Percentiles rank a stretch among this genome's conserved stretches.
phyloP scores from a whole-genome alignment of 2,113 vertebrate genomes.

The Sander vitreus region DNA sequence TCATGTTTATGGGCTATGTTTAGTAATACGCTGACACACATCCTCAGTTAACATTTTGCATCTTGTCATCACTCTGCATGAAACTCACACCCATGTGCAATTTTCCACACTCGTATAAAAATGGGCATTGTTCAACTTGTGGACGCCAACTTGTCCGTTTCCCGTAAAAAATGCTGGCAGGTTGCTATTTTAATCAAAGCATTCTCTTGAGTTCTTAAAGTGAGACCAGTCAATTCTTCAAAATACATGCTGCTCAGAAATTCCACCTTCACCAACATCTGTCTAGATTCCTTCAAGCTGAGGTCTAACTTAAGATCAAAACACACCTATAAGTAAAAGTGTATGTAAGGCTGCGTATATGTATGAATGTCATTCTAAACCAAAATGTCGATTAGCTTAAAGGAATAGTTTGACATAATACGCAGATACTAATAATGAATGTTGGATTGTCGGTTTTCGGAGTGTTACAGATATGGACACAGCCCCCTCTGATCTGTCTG shows the following conservation, averaged over 20 bases:
- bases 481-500: background rate
- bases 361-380: background rate
- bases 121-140: background rate
- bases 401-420: background rate
- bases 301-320: background rate
- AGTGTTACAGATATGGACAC: background rate
- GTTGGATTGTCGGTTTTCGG: background rate
- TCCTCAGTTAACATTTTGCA: constrained; percentile 13
- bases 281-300: background rate
- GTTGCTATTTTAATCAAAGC: constrained; percentile 24
- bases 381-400: background rate
- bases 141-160: constrained; percentile 12
- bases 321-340: background rate
- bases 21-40: constrained; percentile 34
- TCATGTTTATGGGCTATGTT: constrained; percentile 29
- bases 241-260: constrained; percentile 21
- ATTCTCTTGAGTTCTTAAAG: constrained; percentile 4
- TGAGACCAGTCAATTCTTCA: constrained; percentile 3
- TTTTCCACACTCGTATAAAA: constrained; percentile 24
- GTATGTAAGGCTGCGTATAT: background rate
- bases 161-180: constrained; percentile 38
- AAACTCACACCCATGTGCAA: constrained; percentile 9
- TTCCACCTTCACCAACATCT: background rate
- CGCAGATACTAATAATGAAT: background rate
- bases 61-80: constrained; percentile 23